A percentile compares a stretch with the other conserved stretches of the same genome.
These are phyloP conservation scores for Zaprionus lineosus DNA, from an alignment of 2,888 invertebrate genomes.

Conservation along the genomic window DNA sequence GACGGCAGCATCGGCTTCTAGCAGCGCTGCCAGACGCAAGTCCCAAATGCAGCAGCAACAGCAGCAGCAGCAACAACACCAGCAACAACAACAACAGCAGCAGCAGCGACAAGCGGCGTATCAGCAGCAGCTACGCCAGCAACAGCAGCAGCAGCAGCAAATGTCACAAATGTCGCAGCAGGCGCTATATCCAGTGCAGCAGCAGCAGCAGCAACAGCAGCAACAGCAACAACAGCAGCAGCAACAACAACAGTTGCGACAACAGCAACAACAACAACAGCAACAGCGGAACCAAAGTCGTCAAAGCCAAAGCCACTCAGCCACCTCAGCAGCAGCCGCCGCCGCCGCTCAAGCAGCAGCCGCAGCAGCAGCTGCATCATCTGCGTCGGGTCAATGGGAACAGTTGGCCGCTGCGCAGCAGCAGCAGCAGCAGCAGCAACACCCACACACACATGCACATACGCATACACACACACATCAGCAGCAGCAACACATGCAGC, in stretches of 20 bases:
- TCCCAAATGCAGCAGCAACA: conserved; percentile 62
- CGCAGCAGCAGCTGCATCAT: conserved; percentile 58
- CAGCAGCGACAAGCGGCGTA: conserved; percentile 71
- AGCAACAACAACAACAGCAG: conserved; percentile 61
- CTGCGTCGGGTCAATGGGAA: conserved; percentile 79
- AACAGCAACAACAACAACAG: conserved; percentile 59
- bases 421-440: conserved; percentile 41
- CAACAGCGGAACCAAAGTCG: conserved; percentile 80
- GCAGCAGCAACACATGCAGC: conserved; percentile 45
- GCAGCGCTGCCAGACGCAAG: conserved; percentile 63
- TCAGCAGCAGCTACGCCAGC: conserved; percentile 69
- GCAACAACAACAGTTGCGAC: conserved; percentile 49
- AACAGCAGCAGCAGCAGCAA: conserved; percentile 77
- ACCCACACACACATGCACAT: conserved; percentile 20
- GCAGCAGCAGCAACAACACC: conserved; percentile 66
- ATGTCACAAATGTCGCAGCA: conserved; percentile 77
- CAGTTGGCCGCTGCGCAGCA: conserved; percentile 79
- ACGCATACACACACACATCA: conserved; percentile 35
- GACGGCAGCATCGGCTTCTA: conserved; percentile 67
- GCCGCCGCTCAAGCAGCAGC: conserved; percentile 45
- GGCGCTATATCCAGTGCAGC: conserved; percentile 70
- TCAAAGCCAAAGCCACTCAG: conserved; percentile 68
- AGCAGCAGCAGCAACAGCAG: conserved; percentile 48
- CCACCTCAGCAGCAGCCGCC: conserved; percentile 50
- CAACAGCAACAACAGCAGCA: conserved; percentile 49